Percentiles rank a stretch among this genome's conserved stretches.
Evolutionary conservation across 1,140 invertebrate genomes (phyloP).

Genomic region (Drosophila nigromelanica): DNA sequence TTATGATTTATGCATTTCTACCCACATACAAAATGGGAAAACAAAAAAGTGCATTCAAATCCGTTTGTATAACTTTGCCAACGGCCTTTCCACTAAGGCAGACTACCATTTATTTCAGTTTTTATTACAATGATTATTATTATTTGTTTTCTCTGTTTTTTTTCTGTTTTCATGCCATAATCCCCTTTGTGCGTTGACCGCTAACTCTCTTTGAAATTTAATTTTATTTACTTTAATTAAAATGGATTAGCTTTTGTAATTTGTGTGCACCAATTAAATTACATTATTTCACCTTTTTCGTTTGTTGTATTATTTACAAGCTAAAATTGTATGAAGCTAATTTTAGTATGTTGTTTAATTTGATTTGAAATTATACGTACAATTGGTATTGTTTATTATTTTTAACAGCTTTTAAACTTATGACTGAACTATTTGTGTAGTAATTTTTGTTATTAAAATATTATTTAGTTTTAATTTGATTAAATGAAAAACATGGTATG

Average conservation of each 20-base stretch:
- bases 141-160: conserved; percentile 10
- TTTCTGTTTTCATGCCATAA: conserved; percentile 34
- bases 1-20: conserved; percentile 67
- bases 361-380: not conserved
- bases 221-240: conserved; percentile 80
- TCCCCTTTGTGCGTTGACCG: conserved; percentile 47
- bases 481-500: too few relatives aligned
- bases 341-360: not conserved
- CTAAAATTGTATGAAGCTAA: not conserved
- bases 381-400: not conserved
- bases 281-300: conserved; percentile 32
- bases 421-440: too few relatives aligned
- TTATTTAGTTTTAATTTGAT: too few relatives aligned
- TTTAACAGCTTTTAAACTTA: not conserved
- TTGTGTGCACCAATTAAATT: conserved; percentile 50
- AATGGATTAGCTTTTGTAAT: conserved; percentile 68
- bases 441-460: not conserved
- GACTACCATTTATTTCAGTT: conserved; percentile 55
- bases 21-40: conserved; percentile 5
- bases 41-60: conserved; percentile 60
- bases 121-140: conserved; percentile 21
- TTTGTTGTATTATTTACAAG: conserved; percentile 19
- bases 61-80: conserved; percentile 67
- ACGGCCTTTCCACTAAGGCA: conserved; percentile 29
- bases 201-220: conserved; percentile 60